Conservation (phyloP, 2,888 invertebrate genomes). For the Julus scandinavius region DNA sequence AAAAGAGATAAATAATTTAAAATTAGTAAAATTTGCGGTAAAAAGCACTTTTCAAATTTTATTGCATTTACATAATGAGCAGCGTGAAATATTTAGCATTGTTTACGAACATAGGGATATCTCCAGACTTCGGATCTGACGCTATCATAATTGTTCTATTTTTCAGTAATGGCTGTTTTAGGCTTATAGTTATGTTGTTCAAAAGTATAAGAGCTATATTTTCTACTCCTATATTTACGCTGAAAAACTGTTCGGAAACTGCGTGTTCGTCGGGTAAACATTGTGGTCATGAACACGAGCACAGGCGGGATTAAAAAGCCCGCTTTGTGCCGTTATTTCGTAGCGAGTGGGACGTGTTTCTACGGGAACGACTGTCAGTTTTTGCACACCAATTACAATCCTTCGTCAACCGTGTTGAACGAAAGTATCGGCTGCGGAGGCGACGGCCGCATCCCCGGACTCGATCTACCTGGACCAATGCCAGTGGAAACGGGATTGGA, state of each 20-base stretch:
- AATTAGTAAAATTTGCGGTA: not conserved
- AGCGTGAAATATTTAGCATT: no score
- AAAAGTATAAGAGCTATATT: constrained; percentile 35
- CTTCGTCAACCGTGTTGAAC: constrained; percentile 45
- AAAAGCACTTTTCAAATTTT: no score
- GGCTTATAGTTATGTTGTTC: constrained; percentile 42
- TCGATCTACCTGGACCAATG: not conserved
- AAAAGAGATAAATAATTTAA: no score
- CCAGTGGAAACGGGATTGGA: constrained; percentile 50
- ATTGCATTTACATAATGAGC: no score
- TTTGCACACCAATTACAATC: constrained; percentile 50
- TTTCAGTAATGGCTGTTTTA: constrained; percentile 29
- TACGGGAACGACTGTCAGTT: constrained; percentile 58
- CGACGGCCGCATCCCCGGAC: not conserved
- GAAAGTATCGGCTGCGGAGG: constrained; percentile 15
- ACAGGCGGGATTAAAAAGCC: constrained; percentile 57
- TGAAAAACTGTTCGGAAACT: not conserved
- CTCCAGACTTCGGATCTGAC: not conserved
- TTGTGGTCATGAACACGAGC: constrained; percentile 58
- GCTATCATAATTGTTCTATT: not conserved
- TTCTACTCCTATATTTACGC: not conserved
- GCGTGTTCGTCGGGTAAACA: constrained; percentile 24
- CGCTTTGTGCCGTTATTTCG: constrained; percentile 58
- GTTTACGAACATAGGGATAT: no score
- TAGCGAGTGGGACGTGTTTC: constrained; percentile 57